Conservation (phyloP, 2,113 vertebrate species). For the Oncorhynchus tshawytscha region DNA sequence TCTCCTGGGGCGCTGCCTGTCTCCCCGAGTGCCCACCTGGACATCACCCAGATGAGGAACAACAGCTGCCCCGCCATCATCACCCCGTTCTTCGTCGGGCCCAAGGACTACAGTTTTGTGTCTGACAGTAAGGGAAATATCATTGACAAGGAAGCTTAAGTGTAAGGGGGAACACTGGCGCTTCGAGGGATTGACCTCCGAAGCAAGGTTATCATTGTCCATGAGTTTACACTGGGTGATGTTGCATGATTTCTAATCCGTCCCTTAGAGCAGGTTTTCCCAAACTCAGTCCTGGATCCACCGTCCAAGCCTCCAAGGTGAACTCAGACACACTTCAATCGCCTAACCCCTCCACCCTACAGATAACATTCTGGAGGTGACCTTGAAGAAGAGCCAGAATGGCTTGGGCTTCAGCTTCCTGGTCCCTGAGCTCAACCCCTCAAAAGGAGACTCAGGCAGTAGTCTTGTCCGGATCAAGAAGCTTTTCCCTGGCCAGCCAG, state of each 20-base stretch:
- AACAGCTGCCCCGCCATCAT: constrained; percentile 61
- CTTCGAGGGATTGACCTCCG: neutral
- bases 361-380: constrained; percentile 84
- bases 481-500: constrained; percentile 86
- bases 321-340: neutral
- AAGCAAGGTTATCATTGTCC: neutral
- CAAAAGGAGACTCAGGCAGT: constrained; percentile 46
- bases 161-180: neutral
- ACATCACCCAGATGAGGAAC: constrained; percentile 38
- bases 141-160: no score
- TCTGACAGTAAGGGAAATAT: constrained; percentile 74
- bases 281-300: neutral
- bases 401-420: constrained; percentile 88
- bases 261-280: neutral
- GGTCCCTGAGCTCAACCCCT: constrained; percentile 72
- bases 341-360: constrained; percentile 3
- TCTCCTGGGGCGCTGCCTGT: neutral
- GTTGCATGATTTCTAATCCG: no score
- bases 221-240: no score
- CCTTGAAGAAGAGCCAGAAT: constrained; percentile 75
- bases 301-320: neutral
- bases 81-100: constrained; percentile 60
- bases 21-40: constrained; percentile 27
- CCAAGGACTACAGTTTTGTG: constrained; percentile 73
- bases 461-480: constrained; percentile 80